Conservation (phyloP, 2,888 invertebrate genomes). For the Spodoptera littoralis region DNA sequence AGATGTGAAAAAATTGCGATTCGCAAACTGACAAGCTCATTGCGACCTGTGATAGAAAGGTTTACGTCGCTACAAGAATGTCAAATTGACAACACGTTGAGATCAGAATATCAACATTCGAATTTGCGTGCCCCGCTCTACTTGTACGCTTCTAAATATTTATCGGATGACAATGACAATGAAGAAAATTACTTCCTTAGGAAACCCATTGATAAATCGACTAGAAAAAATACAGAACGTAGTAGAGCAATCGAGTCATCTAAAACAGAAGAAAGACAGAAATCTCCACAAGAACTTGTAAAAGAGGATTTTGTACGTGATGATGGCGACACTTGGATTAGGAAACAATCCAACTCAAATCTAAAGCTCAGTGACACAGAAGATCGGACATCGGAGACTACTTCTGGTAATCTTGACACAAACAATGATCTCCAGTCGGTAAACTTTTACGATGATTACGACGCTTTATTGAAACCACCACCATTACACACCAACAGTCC, state of each 20-base stretch:
- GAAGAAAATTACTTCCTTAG: slow-evolving; percentile 3
- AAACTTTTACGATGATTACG: slow-evolving; percentile 29
- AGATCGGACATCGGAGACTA: background rate
- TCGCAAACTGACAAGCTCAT: slow-evolving; percentile 30
- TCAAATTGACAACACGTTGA: slow-evolving; percentile 43
- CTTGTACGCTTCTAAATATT: slow-evolving; percentile 12
- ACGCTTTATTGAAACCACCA: slow-evolving; percentile 8
- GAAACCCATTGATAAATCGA: background rate
- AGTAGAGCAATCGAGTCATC: background rate
- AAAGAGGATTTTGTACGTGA: background rate
- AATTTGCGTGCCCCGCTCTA: slow-evolving; percentile 5
- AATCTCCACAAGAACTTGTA: slow-evolving; percentile 8
- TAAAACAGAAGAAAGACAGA: background rate
- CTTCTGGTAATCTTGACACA: background rate
- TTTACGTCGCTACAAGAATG: slow-evolving; percentile 44
- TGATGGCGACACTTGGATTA: background rate
- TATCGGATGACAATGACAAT: slow-evolving; percentile 9
- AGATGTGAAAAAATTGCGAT: slow-evolving; percentile 40
- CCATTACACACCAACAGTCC: slow-evolving; percentile 8
- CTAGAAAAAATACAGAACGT: slow-evolving; percentile 4
- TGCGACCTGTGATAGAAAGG: slow-evolving; percentile 44
- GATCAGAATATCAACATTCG: slow-evolving; percentile 21
- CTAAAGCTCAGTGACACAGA: background rate
- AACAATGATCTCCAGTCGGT: slow-evolving; percentile 19
- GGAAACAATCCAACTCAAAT: slow-evolving; percentile 20